Base-by-base conservation (phyloP, 2,888 invertebrate genomes). In the Drosophila stalkeri region DNA sequence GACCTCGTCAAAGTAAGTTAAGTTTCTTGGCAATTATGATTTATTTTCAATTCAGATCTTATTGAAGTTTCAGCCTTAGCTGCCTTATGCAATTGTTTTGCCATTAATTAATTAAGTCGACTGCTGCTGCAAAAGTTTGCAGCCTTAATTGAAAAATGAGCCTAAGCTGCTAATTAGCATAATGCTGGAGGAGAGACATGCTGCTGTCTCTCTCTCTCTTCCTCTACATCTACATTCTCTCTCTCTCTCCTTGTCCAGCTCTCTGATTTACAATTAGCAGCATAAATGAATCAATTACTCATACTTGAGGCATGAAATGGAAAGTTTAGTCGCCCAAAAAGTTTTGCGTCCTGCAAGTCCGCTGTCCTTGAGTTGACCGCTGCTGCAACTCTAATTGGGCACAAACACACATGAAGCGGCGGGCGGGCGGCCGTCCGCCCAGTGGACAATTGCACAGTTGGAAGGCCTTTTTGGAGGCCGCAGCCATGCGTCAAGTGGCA, bases 231-330 rank as follows among this genome's bases (percentile, higher is more conserved):
- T 3, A 7, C 39, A n/a, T 11, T 14, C 8, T 14, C 14, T 8
- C n/a, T n/a, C 37, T 18, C 14, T 18, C 18, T 47, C n/a, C 18
- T 7, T 47, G 4, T 14, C 16, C 31, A 5, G 31, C 33, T 44
- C 63, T 49, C 62, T 73, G 77, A 89, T 86, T 85, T 88, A 80
- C 90, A 90, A 90, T 91, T 91, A 91, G 82, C 87, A 90, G 86
- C 79, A 86, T 80, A 89, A 90, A 89, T 91, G 90, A 87, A 90
- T 91, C 91, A 91, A 91, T 91, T 92, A 92, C 92, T 91, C 92
- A 90, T 80, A 85, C 92, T 84, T 87, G 75, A 66, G 74, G 75
- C 72, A 77, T 79, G 80, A 86, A 87, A 70, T 71, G 60, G 68
- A 86, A 86, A 86, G 88, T 90, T 90, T 54, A 60, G 63, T 33